Conservation (phyloP, 2,797 vertebrate species). For the Mus minutoides region DNA sequence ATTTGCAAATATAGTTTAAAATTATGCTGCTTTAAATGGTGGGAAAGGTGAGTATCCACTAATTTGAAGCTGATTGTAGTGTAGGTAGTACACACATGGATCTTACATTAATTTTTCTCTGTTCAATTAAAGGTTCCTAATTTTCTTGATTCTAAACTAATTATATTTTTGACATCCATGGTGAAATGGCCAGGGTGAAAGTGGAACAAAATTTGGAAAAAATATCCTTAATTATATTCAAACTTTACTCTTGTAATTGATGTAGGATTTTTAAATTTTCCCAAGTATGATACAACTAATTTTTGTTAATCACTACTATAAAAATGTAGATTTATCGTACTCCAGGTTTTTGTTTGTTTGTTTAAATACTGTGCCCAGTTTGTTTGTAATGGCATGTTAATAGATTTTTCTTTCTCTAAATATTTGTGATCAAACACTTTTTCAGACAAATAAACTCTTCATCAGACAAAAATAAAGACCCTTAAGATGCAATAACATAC, state of each 20-base stretch:
- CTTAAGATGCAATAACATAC: background rate
- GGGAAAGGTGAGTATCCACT: background rate
- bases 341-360: background rate
- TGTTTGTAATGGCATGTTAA: background rate
- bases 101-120: background rate
- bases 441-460: background rate
- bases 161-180: background rate
- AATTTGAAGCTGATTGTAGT: background rate
- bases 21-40: background rate
- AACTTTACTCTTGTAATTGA: background rate
- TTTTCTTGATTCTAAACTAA: background rate
- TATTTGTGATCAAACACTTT: background rate
- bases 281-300: background rate
- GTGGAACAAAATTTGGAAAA: background rate
- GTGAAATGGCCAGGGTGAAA: conserved; percentile 1
- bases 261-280: background rate
- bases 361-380: background rate
- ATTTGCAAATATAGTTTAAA: background rate
- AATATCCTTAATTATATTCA: background rate
- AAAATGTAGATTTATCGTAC: background rate
- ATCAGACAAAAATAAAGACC: background rate
- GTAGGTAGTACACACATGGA: background rate
- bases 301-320: background rate
- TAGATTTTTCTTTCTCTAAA: background rate
- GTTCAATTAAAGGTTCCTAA: background rate